phyloP scores from a whole-genome alignment of 2,888 invertebrate genomes.

The Orthosia gothica region DNA sequence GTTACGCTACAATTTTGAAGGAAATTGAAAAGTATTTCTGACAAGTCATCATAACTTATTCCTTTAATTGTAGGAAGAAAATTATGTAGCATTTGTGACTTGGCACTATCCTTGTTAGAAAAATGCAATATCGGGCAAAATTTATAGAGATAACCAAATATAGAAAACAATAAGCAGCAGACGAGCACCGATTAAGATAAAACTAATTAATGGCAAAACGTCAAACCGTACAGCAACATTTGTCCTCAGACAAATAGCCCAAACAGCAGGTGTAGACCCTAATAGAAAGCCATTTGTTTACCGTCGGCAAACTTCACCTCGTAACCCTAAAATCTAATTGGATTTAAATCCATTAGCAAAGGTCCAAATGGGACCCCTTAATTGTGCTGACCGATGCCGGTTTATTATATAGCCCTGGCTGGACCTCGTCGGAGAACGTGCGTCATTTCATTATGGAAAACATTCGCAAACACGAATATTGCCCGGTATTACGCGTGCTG shows the following conservation, averaged over 20 bases:
- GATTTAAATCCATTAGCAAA: slow-evolving; percentile 91
- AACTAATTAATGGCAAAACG: slow-evolving; percentile 76
- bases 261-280: slow-evolving; percentile 85
- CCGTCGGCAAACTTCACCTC: slow-evolving; percentile 89
- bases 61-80: not conserved
- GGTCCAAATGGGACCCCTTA: slow-evolving; percentile 89
- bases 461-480: slow-evolving; percentile 72
- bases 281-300: slow-evolving; percentile 89
- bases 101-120: not conserved
- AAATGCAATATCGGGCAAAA: slow-evolving; percentile 1
- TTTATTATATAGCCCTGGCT: slow-evolving; percentile 81
- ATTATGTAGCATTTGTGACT: not conserved
- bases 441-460: slow-evolving; percentile 78
- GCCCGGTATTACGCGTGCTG: slow-evolving; percentile 37
- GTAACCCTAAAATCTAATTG: slow-evolving; percentile 91
- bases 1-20: not conserved
- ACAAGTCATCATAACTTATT: not conserved
- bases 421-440: slow-evolving; percentile 71
- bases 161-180: slow-evolving; percentile 42
- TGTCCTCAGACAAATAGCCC: slow-evolving; percentile 81
- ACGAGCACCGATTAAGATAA: slow-evolving; percentile 67
- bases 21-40: not conserved
- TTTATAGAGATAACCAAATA: slow-evolving; percentile 25
- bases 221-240: slow-evolving; percentile 79
- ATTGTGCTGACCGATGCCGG: slow-evolving; percentile 89